Conservation (phyloP, 2,113 vertebrate species). For the Haplochromis vanheusdeni region DNA sequence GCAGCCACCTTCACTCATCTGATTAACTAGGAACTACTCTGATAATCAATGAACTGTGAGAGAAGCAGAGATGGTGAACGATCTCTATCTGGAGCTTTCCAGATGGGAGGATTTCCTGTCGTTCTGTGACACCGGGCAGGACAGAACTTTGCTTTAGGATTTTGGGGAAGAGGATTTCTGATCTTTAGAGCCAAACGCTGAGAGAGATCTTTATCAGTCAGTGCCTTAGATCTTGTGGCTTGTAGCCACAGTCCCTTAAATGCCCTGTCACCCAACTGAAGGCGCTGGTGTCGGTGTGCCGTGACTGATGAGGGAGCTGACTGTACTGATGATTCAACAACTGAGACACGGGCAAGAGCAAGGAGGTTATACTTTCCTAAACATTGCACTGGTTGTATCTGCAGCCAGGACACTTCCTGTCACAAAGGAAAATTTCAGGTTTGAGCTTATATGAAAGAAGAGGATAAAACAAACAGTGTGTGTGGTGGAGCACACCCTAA, state of each 20-base stretch:
- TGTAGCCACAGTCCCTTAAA: not conserved
- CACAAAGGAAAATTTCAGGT: not conserved
- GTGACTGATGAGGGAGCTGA: not conserved
- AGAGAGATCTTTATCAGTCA: not conserved
- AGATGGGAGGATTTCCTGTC: conserved; percentile 28
- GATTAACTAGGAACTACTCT: not conserved
- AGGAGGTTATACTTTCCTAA: not conserved
- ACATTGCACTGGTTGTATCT: not conserved
- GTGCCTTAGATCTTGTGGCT: not conserved
- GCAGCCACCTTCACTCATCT: not conserved
- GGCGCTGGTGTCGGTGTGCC: not conserved
- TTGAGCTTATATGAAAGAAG: not conserved
- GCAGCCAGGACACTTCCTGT: not conserved
- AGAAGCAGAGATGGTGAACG: not conserved
- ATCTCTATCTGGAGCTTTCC: not conserved
- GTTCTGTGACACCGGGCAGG: not conserved
- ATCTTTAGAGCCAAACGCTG: not conserved
- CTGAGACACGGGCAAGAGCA: not conserved
- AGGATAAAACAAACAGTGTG: not conserved
- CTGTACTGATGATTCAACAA: not conserved
- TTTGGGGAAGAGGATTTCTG: not conserved
- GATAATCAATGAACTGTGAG: not conserved
- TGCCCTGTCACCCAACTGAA: not conserved
- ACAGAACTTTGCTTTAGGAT: not conserved
- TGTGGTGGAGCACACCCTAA: not conserved